Percentiles rank a stretch among this genome's conserved stretches.
Evolutionary conservation across 2,113 vertebrate genomes (phyloP).

Genomic region (Amphiprion percula): DNA sequence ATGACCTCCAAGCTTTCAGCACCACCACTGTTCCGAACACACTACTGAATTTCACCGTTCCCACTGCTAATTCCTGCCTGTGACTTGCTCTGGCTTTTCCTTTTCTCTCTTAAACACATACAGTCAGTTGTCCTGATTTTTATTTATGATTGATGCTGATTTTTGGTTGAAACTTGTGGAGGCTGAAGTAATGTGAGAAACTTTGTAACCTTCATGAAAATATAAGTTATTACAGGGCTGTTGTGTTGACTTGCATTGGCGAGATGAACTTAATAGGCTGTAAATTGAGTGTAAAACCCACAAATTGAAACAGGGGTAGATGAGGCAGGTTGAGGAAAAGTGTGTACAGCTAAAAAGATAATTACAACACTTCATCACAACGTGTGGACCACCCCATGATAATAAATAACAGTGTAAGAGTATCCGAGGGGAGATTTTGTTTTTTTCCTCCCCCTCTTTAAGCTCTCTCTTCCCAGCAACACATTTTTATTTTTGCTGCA

Average conservation of each 20-base stretch:
- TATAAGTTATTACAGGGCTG: too few relatives aligned
- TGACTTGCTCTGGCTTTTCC: too few relatives aligned
- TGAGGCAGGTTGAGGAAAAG: neutral
- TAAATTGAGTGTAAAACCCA: neutral
- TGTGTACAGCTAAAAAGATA: neutral
- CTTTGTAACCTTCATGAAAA: too few relatives aligned
- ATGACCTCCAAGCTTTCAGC: conserved; percentile 5
- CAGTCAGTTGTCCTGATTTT: too few relatives aligned
- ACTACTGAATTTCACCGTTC: conserved; percentile 1
- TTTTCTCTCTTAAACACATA: too few relatives aligned
- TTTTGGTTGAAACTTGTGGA: too few relatives aligned
- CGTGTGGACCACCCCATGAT: neutral
- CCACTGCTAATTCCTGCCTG: too few relatives aligned
- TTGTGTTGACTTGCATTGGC: neutral
- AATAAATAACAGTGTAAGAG: conserved; percentile 6
- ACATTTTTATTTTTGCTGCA: neutral
- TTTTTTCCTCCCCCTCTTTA: too few relatives aligned
- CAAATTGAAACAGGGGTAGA: neutral
- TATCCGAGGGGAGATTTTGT: neutral
- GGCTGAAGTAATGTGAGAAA: too few relatives aligned
- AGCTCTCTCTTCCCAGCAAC: neutral
- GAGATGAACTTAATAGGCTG: neutral
- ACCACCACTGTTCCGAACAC: neutral
- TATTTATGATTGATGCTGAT: too few relatives aligned
- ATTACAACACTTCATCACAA: conserved; percentile 21